Evolutionary conservation across 2,888 invertebrate species (phyloP), one percentile per base, ranked within the genome.

Genomic region (Margaritifera margaritifera): DNA sequence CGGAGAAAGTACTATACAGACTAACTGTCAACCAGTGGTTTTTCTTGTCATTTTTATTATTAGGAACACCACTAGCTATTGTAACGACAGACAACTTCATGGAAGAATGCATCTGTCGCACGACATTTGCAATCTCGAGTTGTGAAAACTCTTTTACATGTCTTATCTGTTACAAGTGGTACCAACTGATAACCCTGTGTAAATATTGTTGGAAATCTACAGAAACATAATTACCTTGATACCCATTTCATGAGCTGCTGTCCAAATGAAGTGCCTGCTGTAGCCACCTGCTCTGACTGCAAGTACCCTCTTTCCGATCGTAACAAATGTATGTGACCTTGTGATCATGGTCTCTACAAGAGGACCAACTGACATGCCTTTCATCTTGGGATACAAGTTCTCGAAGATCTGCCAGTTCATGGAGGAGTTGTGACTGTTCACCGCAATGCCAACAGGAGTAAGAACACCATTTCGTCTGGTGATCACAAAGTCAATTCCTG

Each of bases 381-480:
- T 24, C 6, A 50, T 50, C 2, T 70, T 62, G 6, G 71, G 69
- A 24, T 72, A 69, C 52, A 72, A 63, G 51, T 73, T n/a, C n/a
- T 81, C 81, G 51, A 62, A 75, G n/a, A 81, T 64, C 58, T 78
- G 79, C 42, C 78, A 78, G 62, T 75, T 78, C 11, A 75, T 77
- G 3, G 76, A 75, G 64, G 82, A 83, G 63, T 83, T 82, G 60
- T 83, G 84, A 22, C 80, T 78, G 71, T 84, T 82, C 18, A 81
- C 82, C 67, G 82, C 83, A 6, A 84, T 81, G 4, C 76, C 76
- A 25, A 81, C 70, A 0, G 82, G 78, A 8, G 62, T 60, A 22
- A 80, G 27, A 31, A 56, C 31, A 8, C 68, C 78, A 18, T 72
- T 58, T 51, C 56, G 61, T 27, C 69, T 56, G 18, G 72, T 71